Conservation (phyloP, 2,888 invertebrate genomes). For the Junonia oenone region DNA sequence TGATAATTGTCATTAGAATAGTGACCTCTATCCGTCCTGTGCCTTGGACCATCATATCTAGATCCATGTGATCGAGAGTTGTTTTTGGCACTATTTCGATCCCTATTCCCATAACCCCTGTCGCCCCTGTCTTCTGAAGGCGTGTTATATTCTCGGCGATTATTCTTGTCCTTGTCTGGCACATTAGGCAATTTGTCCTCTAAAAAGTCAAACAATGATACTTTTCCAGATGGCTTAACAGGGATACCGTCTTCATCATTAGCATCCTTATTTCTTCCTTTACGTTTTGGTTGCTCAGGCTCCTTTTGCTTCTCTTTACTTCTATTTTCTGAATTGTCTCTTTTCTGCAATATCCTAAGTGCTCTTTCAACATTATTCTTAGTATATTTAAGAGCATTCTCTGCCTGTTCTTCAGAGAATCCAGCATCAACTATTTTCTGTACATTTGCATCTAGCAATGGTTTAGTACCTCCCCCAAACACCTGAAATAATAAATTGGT, state of each 20-base stretch:
- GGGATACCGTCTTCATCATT: slow-evolving; percentile 78
- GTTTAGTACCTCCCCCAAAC: slow-evolving; percentile 83
- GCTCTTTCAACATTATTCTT: slow-evolving; percentile 87
- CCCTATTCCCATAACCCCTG: slow-evolving; percentile 50
- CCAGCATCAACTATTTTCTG: slow-evolving; percentile 90
- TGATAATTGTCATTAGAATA: slow-evolving; percentile 59
- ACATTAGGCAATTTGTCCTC: slow-evolving; percentile 87
- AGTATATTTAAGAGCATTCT: slow-evolving; percentile 83
- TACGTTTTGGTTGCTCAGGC: slow-evolving; percentile 63
- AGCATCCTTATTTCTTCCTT: slow-evolving; percentile 66
- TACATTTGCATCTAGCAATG: slow-evolving; percentile 86
- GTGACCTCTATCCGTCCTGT: slow-evolving; percentile 56
- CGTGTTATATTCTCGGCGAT: slow-evolving; percentile 47
- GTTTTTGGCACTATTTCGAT: slow-evolving; percentile 54
- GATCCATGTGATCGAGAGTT: slow-evolving; percentile 53
- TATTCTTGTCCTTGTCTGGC: slow-evolving; percentile 63
- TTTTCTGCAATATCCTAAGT: slow-evolving; percentile 82
- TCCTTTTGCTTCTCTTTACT: slow-evolving; percentile 68
- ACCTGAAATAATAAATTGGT: slow-evolving; percentile 48
- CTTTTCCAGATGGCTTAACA: slow-evolving; percentile 87
- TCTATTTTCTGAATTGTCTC: slow-evolving; percentile 69
- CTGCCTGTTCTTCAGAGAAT: slow-evolving; percentile 87
- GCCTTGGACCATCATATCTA: slow-evolving; percentile 52
- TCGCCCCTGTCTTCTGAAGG: slow-evolving; percentile 53
- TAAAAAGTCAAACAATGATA: slow-evolving; percentile 89